phyloP scores from a whole-genome alignment of 1,140 invertebrate genomes.

The Heliothis virescens region DNA sequence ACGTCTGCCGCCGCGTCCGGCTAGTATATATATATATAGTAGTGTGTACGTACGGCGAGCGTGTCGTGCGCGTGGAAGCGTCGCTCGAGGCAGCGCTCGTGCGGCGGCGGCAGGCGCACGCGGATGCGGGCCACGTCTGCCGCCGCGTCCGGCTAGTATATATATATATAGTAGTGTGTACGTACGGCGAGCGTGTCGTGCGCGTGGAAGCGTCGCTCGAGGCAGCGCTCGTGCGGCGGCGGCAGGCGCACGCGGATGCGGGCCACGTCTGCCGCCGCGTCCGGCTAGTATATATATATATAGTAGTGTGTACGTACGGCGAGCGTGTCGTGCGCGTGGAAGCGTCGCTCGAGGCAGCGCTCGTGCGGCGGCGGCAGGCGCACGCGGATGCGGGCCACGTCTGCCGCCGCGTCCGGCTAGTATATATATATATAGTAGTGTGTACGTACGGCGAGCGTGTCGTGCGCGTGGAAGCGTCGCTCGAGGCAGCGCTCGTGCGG shows the following conservation, averaged over 20 bases:
- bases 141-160: slow-evolving; percentile 87
- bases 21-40: too few relatives aligned
- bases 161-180: neutral
- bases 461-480: slow-evolving; percentile 90
- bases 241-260: slow-evolving; percentile 92
- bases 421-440: too few relatives aligned
- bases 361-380: slow-evolving; percentile 92
- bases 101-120: slow-evolving; percentile 92
- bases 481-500: slow-evolving; percentile 91
- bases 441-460: slow-evolving; percentile 88
- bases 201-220: slow-evolving; percentile 91
- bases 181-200: slow-evolving; percentile 88
- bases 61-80: slow-evolving; percentile 90
- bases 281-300: too few relatives aligned
- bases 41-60: slow-evolving; percentile 85
- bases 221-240: slow-evolving; percentile 90
- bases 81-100: slow-evolving; percentile 90
- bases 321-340: slow-evolving; percentile 89
- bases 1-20: slow-evolving; percentile 86
- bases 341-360: slow-evolving; percentile 91
- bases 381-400: slow-evolving; percentile 90
- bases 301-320: slow-evolving; percentile 78
- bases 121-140: slow-evolving; percentile 88
- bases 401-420: slow-evolving; percentile 86
- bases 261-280: slow-evolving; percentile 85